Base-by-base conservation (phyloP, 2,113 vertebrate species). In the Melospiza melodia region DNA sequence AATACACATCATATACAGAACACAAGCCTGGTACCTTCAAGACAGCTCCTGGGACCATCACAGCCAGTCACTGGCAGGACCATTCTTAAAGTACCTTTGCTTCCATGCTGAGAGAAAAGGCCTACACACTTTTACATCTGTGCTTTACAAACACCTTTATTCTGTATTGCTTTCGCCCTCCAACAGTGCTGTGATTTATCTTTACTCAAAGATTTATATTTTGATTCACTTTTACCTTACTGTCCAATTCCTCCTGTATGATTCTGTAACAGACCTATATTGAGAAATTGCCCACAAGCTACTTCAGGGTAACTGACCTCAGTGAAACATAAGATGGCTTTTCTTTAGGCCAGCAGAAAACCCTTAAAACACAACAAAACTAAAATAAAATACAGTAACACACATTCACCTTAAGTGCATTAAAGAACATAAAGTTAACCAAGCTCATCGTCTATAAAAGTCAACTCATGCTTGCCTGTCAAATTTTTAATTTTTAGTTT, bases 1-100 rank as follows among this genome's bases (percentile, higher is more conserved):
- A 96, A 94, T 84, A 96, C 87, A 96, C 84, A 95, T 84, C 51
- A 95, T 95, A 96, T 82, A 93, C 22, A 83, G 63, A 76, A 95
- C 91, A 97, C 43, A 92, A 79, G 90, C 81, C 89, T 77, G 74
- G 87, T 89, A 96, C 76, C 89, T 93, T 90, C 66, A 92, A 49
- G 81, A 79, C 16, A 87, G 35, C 39, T 87, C 59, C 79, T 62
- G 92, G 48, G 77, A 89, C 68, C 79, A 91, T 58, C 69, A 57
- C 49, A 81, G 79, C 20, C 57, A 73, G 75, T 85, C 72, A 72
- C 9, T 77, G 71, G 51, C 43, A 71, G 57, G 54, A 92, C 71
- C 49, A 83, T 30, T 62, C 63, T 87, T 62, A 78, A 55, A 5
- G 5, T 11, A 76, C 30, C 51, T 90, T 62, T 43, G 69, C 8